These are phyloP conservation scores for Cyanoliseus patagonus DNA, from an alignment of 2,113 vertebrate genomes.

Conservation along the genomic window DNA sequence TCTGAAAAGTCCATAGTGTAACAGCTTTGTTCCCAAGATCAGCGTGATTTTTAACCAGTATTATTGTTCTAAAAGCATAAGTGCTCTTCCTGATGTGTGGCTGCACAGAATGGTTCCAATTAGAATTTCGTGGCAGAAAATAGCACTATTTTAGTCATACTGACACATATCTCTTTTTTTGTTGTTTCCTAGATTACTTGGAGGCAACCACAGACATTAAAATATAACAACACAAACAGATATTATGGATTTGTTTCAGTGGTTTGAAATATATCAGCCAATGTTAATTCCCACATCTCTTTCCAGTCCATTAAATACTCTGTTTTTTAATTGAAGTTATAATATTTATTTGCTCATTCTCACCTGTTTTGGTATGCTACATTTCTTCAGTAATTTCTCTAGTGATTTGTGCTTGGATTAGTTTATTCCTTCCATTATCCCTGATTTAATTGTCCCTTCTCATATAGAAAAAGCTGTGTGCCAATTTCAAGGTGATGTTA, in stretches of 20 bases:
- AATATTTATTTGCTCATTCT: slow-evolving; percentile 80
- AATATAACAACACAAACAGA: slow-evolving; percentile 66
- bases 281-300: slow-evolving; percentile 71
- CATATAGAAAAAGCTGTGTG: slow-evolving; percentile 40
- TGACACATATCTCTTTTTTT: not conserved
- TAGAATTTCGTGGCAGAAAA: not conserved
- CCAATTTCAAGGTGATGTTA: slow-evolving; percentile 30
- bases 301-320: slow-evolving; percentile 79
- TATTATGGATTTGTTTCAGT: slow-evolving; percentile 71
- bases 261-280: slow-evolving; percentile 71
- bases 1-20: not conserved
- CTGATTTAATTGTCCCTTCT: slow-evolving; percentile 61
- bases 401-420: slow-evolving; percentile 70
- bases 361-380: slow-evolving; percentile 73
- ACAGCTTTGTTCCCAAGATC: not conserved
- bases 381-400: slow-evolving; percentile 79
- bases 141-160: slow-evolving; percentile 30
- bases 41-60: not conserved
- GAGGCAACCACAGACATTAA: slow-evolving; percentile 61
- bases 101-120: not conserved
- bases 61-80: not conserved
- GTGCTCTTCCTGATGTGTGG: not conserved
- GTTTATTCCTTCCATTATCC: slow-evolving; percentile 69
- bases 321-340: slow-evolving; percentile 80
- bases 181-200: slow-evolving; percentile 63